phyloP scores from a whole-genome alignment of 2,888 invertebrate species.

The Cephus rjabovi region DNA sequence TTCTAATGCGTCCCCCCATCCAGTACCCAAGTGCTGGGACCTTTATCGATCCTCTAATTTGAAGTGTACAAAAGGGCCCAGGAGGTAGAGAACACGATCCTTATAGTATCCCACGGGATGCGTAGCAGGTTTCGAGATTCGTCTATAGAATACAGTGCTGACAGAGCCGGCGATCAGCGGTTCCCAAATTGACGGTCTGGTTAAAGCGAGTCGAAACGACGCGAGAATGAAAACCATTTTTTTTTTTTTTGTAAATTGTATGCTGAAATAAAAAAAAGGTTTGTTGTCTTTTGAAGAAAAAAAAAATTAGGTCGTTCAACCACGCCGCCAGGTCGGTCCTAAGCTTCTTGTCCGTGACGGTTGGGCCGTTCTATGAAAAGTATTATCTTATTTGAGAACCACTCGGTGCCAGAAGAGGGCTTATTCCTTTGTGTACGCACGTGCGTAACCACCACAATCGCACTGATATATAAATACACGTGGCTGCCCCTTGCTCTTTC shows the following conservation, averaged over 20 bases:
- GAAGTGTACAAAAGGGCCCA: not conserved
- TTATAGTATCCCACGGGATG: not conserved
- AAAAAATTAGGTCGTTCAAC: not conserved
- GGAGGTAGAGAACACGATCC: not conserved
- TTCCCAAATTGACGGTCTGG: not conserved
- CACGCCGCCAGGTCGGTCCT: not conserved
- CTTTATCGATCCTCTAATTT: not conserved
- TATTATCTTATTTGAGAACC: not conserved
- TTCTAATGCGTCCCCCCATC: not conserved
- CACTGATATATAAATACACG: constrained; percentile 5
- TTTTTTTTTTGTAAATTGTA: not conserved
- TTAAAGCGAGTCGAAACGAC: not conserved
- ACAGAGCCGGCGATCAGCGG: not conserved
- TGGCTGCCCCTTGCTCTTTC: constrained; percentile 23
- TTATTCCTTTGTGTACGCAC: constrained; percentile 34
- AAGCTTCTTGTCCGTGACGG: not conserved
- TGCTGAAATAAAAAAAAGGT: not conserved
- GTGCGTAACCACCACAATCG: constrained; percentile 19
- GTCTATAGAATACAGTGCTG: constrained; percentile 8
- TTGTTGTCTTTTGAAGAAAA: too few relatives aligned
- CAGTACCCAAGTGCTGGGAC: not conserved
- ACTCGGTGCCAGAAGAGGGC: constrained; percentile 11
- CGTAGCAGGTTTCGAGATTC: constrained; percentile 13
- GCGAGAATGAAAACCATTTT: not conserved
- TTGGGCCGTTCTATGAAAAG: not conserved